Evolutionary conservation across 1,140 invertebrate species (phyloP).

Genomic region (Lordiphosa mommai): DNA sequence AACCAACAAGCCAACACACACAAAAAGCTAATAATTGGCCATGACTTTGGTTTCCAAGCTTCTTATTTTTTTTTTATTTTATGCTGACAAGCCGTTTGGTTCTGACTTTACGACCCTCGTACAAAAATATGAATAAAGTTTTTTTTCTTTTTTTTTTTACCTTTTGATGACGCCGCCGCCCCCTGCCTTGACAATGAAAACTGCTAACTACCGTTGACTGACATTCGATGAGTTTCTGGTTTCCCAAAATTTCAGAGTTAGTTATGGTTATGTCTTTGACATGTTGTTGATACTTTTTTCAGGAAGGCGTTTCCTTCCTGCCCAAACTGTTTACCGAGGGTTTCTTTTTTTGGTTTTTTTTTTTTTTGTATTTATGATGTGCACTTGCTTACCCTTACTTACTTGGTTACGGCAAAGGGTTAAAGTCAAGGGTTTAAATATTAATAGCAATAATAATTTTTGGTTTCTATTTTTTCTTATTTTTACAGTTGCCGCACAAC

Average conservation of each 20-base stretch:
- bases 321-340: conserved; percentile 28
- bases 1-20: conserved; percentile 26
- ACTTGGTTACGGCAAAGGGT: conserved; percentile 43
- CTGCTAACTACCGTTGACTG: conserved; percentile 61
- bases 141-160: conserved; percentile 2
- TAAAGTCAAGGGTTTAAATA: conserved; percentile 71
- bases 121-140: conserved; percentile 69
- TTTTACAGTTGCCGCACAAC: conserved; percentile 33
- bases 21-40: conserved; percentile 70
- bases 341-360: conserved; percentile 31
- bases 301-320: conserved; percentile 20
- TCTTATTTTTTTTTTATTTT: conserved; percentile 12
- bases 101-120: conserved; percentile 25
- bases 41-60: conserved; percentile 71
- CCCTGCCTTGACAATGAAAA: conserved; percentile 71
- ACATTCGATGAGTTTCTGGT: conserved; percentile 31
- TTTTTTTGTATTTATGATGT: conserved; percentile 70
- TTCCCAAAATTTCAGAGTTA: conserved; percentile 21
- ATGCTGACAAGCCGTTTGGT: conserved; percentile 29
- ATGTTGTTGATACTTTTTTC: conserved; percentile 16
- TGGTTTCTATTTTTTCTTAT: conserved; percentile 23
- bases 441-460: conserved; percentile 36
- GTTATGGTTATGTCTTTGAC: conserved; percentile 15
- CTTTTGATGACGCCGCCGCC: conserved; percentile 67
- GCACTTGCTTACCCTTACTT: conserved; percentile 41